Conservation (phyloP, 2,113 vertebrate species). For the Neotragus pygmaeus region DNA sequence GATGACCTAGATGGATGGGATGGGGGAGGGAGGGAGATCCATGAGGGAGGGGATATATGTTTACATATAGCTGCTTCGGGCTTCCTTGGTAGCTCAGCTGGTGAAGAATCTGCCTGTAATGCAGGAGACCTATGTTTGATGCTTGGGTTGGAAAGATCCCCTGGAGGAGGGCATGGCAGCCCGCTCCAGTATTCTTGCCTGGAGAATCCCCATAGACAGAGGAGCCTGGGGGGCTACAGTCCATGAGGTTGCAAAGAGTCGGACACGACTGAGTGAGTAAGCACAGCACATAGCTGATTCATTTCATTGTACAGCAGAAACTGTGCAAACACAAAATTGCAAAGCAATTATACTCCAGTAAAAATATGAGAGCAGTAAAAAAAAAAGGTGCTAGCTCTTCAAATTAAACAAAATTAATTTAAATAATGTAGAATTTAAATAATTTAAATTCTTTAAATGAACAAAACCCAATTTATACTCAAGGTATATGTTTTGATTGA, state of each 20-base stretch:
- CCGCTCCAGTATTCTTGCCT: background rate
- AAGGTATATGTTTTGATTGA: background rate
- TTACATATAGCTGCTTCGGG: background rate
- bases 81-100: background rate
- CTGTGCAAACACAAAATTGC: background rate
- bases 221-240: background rate
- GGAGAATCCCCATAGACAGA: background rate
- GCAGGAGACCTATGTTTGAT: background rate
- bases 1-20: background rate
- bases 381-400: background rate
- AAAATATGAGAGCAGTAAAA: background rate
- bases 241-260: background rate
- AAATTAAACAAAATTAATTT: background rate
- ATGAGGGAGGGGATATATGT: background rate
- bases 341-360: background rate
- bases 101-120: background rate
- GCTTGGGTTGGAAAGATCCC: background rate
- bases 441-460: background rate
- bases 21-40: background rate
- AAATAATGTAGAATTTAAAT: background rate
- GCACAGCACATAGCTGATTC: background rate
- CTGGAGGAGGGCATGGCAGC: background rate
- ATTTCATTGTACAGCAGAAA: background rate
- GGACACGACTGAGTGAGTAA: rapidly evolving
- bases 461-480: background rate